A percentile compares a stretch with the other conserved stretches of the same genome.
Evolutionary conservation across 2,888 invertebrate species (phyloP).

Genomic region (Caradrina clavipalpis): DNA sequence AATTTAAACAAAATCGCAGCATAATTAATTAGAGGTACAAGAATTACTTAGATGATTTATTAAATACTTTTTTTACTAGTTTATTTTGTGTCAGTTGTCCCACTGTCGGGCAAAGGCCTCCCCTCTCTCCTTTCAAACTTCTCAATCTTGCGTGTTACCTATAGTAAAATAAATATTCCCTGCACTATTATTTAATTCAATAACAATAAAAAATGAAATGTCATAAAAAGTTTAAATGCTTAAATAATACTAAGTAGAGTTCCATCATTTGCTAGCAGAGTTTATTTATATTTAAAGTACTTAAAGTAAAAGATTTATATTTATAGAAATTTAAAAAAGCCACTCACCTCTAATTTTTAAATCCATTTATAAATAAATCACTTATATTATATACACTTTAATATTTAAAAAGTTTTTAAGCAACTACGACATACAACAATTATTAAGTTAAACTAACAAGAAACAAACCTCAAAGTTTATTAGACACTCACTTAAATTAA

Average conservation of each 20-base stretch:
- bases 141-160: no score
- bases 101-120: no score
- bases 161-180: no score
- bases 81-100: no score
- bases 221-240: no score
- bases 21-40: background rate
- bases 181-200: no score
- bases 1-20: no score
- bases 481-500: constrained; percentile 54
- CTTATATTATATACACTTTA: constrained; percentile 46
- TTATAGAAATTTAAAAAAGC: background rate
- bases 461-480: constrained; percentile 51
- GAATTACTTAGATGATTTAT: background rate
- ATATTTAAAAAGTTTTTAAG: constrained; percentile 54
- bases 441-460: constrained; percentile 36
- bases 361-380: constrained; percentile 59
- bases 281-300: background rate
- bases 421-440: constrained; percentile 35
- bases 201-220: no score
- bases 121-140: no score
- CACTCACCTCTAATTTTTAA: constrained; percentile 58
- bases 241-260: no score
- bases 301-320: background rate
- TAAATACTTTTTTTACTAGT: background rate
- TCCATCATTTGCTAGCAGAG: no score